A percentile compares a stretch with the other conserved stretches of the same genome.
Evolutionary conservation across 2,888 invertebrate species (phyloP).

Genomic region (Drosophila emarginata): DNA sequence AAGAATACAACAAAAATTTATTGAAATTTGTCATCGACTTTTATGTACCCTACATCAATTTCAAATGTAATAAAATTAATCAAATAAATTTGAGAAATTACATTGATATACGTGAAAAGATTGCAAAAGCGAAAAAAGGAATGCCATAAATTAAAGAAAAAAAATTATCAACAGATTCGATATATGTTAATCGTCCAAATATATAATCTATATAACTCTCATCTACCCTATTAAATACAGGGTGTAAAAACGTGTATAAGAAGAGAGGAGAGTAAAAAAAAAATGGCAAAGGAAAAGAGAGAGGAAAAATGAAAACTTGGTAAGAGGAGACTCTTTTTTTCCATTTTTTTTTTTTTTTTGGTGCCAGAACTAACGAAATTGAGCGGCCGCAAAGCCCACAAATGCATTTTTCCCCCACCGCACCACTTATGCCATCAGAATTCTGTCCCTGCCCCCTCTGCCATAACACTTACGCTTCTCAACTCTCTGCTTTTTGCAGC

Average conservation of each 20-base stretch:
- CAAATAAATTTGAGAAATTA: background rate
- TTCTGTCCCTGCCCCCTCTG: background rate
- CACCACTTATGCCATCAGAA: no score
- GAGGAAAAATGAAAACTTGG: background rate
- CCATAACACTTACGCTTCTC: background rate
- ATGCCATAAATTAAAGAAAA: no score
- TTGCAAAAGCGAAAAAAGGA: no score
- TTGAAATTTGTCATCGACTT: constrained; percentile 19
- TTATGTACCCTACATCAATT: background rate
- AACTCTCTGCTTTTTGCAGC: constrained; percentile 17
- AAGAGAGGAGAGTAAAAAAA: background rate
- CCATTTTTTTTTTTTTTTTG: background rate
- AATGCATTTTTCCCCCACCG: constrained; percentile 2
- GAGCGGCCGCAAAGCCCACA: constrained; percentile 35
- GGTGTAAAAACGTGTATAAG: background rate
- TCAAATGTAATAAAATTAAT: background rate
- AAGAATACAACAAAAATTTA: constrained; percentile 26
- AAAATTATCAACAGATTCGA: no score
- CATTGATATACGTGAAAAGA: no score
- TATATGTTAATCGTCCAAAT: no score
- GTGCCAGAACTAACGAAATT: constrained; percentile 31
- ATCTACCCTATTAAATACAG: background rate
- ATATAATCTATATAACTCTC: no score
- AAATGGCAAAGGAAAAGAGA: background rate
- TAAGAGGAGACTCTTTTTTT: constrained; percentile 12